Evolutionary conservation across 2,797 vertebrate genomes (phyloP).

Genomic region (Sternotherus odoratus): DNA sequence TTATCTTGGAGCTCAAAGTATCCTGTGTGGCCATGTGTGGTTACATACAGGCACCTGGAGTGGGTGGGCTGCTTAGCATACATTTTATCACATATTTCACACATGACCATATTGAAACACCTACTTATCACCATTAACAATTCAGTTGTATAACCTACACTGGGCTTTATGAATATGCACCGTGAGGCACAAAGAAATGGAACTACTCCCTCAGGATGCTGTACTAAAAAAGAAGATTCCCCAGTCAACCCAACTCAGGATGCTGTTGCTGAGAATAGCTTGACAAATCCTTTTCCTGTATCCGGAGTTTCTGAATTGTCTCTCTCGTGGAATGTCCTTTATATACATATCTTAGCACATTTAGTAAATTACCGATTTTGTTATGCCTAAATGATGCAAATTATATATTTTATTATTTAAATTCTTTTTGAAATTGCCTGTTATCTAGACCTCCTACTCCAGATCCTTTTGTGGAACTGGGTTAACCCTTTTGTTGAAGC

Average conservation of each 20-base stretch:
- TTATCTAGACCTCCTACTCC: neutral
- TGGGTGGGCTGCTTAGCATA: neutral
- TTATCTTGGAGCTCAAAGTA: neutral
- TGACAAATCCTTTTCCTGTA: slow-evolving; percentile 33
- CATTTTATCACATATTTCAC: slow-evolving; percentile 2
- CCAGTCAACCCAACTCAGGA: slow-evolving; percentile 21
- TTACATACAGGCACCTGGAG: fast-evolving
- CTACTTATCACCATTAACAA: neutral
- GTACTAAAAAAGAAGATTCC: slow-evolving; percentile 29
- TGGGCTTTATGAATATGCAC: slow-evolving; percentile 46
- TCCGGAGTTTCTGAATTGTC: neutral
- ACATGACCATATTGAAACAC: neutral
- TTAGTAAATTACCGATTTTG: neutral
- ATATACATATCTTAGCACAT: neutral
- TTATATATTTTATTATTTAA: neutral
- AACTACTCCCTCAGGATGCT: slow-evolving; percentile 40
- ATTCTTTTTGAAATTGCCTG: neutral
- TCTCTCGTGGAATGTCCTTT: slow-evolving; percentile 5
- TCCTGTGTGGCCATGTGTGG: fast-evolving
- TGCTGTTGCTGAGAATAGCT: neutral
- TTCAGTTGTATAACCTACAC: neutral
- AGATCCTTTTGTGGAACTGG: neutral
- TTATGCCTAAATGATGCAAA: neutral
- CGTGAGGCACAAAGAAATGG: slow-evolving; percentile 45
- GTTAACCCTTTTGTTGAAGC: neutral